These are phyloP conservation scores for Acanthacorydalis orientalis DNA, from an alignment of 2,888 invertebrate species.

Conservation along the genomic window DNA sequence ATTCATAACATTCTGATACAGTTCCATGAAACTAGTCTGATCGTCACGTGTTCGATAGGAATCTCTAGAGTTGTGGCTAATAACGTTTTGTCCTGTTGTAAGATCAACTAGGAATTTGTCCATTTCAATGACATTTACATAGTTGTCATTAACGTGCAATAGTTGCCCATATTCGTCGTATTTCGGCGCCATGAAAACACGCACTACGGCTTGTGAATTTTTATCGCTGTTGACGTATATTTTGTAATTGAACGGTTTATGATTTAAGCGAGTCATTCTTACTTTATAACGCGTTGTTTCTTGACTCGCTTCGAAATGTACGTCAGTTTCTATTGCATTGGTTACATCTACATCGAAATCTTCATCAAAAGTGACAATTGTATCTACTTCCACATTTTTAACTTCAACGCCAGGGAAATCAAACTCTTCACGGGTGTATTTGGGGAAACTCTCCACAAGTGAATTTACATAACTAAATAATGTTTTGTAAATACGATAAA, in stretches of 20 bases:
- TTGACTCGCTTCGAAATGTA: constrained; percentile 6
- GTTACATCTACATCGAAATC: constrained; percentile 42
- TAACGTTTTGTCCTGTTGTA: constrained; percentile 42
- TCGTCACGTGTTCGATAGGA: constrained; percentile 25
- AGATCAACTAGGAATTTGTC: constrained; percentile 43
- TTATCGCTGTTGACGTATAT: constrained; percentile 41
- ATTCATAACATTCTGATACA: constrained; percentile 30
- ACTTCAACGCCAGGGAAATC: constrained; percentile 41
- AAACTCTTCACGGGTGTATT: constrained; percentile 44
- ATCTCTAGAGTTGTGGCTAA: constrained; percentile 40
- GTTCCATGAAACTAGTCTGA: constrained; percentile 41
- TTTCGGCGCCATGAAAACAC: constrained; percentile 53
- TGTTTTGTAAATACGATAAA: constrained; percentile 48
- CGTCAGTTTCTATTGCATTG: constrained; percentile 29
- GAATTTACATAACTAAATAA: constrained; percentile 34
- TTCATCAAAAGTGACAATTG: constrained; percentile 52
- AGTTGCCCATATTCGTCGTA: constrained; percentile 37
- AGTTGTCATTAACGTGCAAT: constrained; percentile 33
- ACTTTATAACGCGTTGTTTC: neutral
- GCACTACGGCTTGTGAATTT: constrained; percentile 36
- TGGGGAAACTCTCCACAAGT: constrained; percentile 38
- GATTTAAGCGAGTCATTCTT: constrained; percentile 36
- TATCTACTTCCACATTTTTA: constrained; percentile 42
- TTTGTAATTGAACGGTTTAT: constrained; percentile 45
- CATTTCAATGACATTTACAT: constrained; percentile 40